Percentiles rank a stretch among this genome's conserved stretches.
Conservation (phyloP, 2,888 invertebrate genomes). For the Ectropis crepuscularia region DNA sequence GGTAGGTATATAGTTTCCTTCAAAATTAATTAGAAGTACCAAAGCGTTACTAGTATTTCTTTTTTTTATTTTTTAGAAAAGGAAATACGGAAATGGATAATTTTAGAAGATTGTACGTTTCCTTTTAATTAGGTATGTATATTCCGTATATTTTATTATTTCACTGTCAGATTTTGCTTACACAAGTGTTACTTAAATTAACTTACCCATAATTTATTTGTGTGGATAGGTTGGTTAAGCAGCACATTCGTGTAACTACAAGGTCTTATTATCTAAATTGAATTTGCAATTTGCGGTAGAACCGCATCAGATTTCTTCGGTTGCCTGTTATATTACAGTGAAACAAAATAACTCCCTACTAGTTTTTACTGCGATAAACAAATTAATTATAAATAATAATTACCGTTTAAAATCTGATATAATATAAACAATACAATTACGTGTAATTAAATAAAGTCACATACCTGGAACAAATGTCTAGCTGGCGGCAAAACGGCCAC, state of each 20-base stretch:
- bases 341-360: background rate
- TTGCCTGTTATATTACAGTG: constrained; percentile 38
- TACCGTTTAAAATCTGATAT: background rate
- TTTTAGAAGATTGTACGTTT: background rate
- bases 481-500: constrained; percentile 56
- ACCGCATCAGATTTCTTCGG: constrained; percentile 60
- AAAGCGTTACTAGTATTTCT: background rate
- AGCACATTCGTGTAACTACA: constrained; percentile 12
- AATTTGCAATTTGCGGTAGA: constrained; percentile 58
- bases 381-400: background rate
- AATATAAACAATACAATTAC: constrained; percentile 7
- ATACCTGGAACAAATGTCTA: constrained; percentile 72
- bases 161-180: background rate
- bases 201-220: constrained; percentile 10
- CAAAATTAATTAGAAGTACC: too few species aligned
- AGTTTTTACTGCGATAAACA: background rate
- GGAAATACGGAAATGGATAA: background rate
- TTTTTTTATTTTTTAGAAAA: background rate
- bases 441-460: constrained; percentile 51
- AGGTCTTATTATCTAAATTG: constrained; percentile 46
- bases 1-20: too few species aligned
- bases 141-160: background rate
- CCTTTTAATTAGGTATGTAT: background rate
- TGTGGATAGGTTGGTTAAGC: constrained; percentile 5
- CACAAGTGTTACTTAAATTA: constrained; percentile 18